Evolutionary conservation across 2,113 vertebrate genomes (phyloP).

Genomic region (Chlorodrepanis virens): DNA sequence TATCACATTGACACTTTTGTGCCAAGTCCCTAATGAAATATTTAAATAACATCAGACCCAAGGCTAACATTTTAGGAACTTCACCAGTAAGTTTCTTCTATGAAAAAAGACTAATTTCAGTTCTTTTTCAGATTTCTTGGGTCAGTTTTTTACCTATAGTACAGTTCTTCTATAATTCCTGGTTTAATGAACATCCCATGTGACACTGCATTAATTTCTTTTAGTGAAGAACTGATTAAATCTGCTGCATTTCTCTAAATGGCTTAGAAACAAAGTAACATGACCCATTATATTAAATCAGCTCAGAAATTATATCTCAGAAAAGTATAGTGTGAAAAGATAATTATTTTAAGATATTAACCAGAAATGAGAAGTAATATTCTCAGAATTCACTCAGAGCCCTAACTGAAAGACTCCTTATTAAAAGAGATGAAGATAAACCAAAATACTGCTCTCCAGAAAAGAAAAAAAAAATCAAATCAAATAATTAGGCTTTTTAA

Average conservation of each 20-base stretch:
- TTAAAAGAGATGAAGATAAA: not conserved
- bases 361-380: not conserved
- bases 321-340: not conserved
- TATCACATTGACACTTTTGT: not conserved
- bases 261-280: not conserved
- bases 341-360: not conserved
- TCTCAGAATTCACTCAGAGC: not conserved
- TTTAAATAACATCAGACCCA: not conserved
- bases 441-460: not conserved
- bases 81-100: not conserved
- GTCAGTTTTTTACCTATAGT: not conserved
- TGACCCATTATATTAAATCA: not conserved
- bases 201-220: not conserved
- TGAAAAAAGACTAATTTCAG: not conserved
- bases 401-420: not conserved
- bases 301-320: not conserved
- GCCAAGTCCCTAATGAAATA: not conserved
- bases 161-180: not conserved
- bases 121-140: not conserved
- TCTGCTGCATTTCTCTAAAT: constrained; percentile 12
- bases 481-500: not conserved
- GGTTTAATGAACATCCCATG: not conserved
- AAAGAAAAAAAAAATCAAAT: not conserved
- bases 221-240: not conserved
- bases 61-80: not conserved